Conservation (phyloP, 2,888 invertebrate genomes). For the Rotaria sp. region DNA sequence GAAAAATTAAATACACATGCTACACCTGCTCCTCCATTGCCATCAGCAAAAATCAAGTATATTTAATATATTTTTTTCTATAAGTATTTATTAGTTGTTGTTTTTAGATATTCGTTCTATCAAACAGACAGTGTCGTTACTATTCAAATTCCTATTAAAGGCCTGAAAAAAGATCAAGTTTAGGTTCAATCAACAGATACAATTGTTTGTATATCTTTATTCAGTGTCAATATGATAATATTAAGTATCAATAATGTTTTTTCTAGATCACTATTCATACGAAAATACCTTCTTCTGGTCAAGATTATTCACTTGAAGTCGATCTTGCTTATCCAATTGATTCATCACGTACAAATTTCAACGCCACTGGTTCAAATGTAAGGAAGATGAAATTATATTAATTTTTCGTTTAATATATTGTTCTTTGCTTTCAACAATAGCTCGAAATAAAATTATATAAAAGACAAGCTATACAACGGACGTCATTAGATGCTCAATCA, state of each 20-base stretch:
- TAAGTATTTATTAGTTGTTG: not conserved
- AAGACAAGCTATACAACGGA: not conserved
- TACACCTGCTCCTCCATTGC: too few species aligned
- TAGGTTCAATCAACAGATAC: not conserved
- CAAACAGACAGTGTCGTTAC: not conserved
- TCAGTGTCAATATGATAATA: too few species aligned
- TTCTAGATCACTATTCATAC: not conserved
- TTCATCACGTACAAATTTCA: too few species aligned
- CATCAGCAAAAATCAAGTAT: not conserved
- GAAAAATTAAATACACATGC: too few species aligned
- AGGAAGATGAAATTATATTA: not conserved
- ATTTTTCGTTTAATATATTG: too few species aligned
- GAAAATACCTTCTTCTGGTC: not conserved
- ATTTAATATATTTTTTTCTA: not conserved
- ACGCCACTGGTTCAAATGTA: not conserved
- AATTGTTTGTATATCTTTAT: not conserved
- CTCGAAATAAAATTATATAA: not conserved
- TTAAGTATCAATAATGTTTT: too few species aligned
- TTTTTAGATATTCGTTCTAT: not conserved
- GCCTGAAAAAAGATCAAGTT: not conserved
- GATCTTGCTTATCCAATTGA: not conserved
- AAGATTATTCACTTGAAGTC: not conserved
- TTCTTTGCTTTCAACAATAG: not conserved
- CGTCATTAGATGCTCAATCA: not conserved
- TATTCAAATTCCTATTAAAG: not conserved